A percentile compares a stretch with the other conserved stretches of the same genome.
Conservation (phyloP, 2,888 invertebrate genomes). For the Euzophera pinguis region DNA sequence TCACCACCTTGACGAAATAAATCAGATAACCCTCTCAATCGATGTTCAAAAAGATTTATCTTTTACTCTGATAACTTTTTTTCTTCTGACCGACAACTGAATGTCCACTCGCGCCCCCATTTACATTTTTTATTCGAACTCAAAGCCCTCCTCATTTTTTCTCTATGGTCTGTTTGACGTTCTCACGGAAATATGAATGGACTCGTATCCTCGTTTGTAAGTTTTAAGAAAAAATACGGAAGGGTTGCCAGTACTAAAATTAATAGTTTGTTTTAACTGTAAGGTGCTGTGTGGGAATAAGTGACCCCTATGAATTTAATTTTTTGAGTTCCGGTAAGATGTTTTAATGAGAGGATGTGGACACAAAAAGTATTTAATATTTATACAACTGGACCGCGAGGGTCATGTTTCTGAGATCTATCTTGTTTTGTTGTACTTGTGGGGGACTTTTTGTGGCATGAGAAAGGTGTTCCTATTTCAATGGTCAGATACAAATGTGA, state of each 20-base stretch:
- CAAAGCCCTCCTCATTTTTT: slow-evolving; percentile 50
- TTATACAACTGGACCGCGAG: slow-evolving; percentile 48
- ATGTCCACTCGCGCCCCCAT: slow-evolving; percentile 70
- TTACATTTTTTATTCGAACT: slow-evolving; percentile 54
- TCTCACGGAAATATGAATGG: slow-evolving; percentile 76
- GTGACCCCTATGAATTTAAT: slow-evolving; percentile 62
- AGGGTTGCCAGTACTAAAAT: slow-evolving; percentile 72
- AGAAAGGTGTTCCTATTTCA: slow-evolving; percentile 18
- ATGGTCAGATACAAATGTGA: slow-evolving; percentile 13
- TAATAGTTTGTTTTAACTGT: slow-evolving; percentile 66
- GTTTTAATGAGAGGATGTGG: slow-evolving; percentile 65
- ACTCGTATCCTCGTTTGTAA: slow-evolving; percentile 42
- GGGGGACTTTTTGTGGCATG: slow-evolving; percentile 12
- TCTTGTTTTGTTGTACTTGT: slow-evolving; percentile 18
- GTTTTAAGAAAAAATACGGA: slow-evolving; percentile 61
- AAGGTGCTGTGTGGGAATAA: slow-evolving; percentile 73
- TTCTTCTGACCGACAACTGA: slow-evolving; percentile 60
- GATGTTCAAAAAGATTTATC: slow-evolving; percentile 48
- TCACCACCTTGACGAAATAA: slow-evolving; percentile 20
- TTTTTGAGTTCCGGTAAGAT: slow-evolving; percentile 74
- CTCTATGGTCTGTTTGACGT: slow-evolving; percentile 67
- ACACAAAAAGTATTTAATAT: slow-evolving; percentile 49
- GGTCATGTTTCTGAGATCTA: slow-evolving; percentile 38
- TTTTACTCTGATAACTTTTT: slow-evolving; percentile 59
- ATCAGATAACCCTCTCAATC: slow-evolving; percentile 48